Evolutionary conservation across 2,797 vertebrate genomes (phyloP).

Genomic region (Odontamblyopus rebecca): DNA sequence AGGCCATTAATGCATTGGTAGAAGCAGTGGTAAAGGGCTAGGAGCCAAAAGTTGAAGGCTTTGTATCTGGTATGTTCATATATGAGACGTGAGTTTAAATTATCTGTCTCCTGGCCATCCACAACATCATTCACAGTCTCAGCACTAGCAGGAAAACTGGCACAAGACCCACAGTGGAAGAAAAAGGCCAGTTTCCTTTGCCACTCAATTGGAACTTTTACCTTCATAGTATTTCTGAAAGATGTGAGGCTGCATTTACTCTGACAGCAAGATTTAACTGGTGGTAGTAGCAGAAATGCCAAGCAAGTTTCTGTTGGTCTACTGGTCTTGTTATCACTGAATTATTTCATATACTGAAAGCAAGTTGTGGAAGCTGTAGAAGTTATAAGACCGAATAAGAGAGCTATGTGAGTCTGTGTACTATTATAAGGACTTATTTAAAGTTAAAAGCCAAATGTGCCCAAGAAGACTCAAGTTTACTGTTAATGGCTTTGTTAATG

Average conservation of each 20-base stretch:
- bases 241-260: not conserved
- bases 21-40: constrained; percentile 65
- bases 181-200: constrained; percentile 57
- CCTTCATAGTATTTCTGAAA: constrained; percentile 41
- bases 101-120: constrained; percentile 65
- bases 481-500: too few species aligned
- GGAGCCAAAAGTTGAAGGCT: constrained; percentile 50
- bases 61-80: constrained; percentile 44
- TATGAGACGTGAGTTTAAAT: constrained; percentile 39
- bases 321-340: not conserved
- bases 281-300: not conserved
- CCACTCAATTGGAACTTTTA: constrained; percentile 46
- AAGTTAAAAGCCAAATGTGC: too few species aligned
- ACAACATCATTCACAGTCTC: constrained; percentile 65
- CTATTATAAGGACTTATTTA: too few species aligned
- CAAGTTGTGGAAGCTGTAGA: too few species aligned
- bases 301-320: not conserved
- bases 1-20: constrained; percentile 71
- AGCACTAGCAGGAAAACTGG: constrained; percentile 57
- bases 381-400: too few species aligned
- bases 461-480: too few species aligned
- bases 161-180: constrained; percentile 37
- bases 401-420: too few species aligned
- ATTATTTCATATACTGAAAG: not conserved
- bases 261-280: not conserved